Evolutionary conservation across 2,797 vertebrate genomes (phyloP).

Genomic region (Syngnathus rostellatus): DNA sequence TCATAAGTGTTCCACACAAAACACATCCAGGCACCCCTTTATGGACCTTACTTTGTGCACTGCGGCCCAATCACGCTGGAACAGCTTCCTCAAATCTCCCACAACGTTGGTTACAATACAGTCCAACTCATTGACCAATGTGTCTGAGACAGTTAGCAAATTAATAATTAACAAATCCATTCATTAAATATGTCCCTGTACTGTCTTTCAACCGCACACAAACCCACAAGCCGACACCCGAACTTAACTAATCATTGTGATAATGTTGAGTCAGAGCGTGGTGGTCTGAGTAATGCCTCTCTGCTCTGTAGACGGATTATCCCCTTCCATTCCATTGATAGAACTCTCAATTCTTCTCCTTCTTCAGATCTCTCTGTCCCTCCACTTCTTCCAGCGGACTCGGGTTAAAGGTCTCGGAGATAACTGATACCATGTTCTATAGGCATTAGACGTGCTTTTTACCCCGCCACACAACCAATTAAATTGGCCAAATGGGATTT

Average conservation of each 20-base stretch:
- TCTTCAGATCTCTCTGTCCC: constrained; percentile 38
- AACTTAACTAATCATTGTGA: constrained; percentile 51
- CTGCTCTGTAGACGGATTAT: constrained; percentile 48
- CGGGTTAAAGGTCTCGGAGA: constrained; percentile 41
- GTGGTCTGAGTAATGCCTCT: constrained; percentile 44
- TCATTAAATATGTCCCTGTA: neutral
- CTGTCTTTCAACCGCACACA: constrained; percentile 9
- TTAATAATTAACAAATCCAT: neutral
- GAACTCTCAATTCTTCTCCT: constrained; percentile 22
- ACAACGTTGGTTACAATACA: neutral
- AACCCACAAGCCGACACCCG: constrained; percentile 34
- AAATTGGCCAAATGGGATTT: constrained; percentile 8
- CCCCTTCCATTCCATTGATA: constrained; percentile 32
- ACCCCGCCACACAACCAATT: constrained; percentile 3
- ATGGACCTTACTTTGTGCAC: neutral
- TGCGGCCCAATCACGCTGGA: neutral
- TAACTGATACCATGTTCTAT: constrained; percentile 25
- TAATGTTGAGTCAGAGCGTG: constrained; percentile 40
- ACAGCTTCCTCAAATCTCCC: neutral
- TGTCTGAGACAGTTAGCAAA: neutral
- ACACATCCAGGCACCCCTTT: neutral
- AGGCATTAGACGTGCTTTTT: constrained; percentile 25
- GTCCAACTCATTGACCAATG: neutral
- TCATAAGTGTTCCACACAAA: neutral
- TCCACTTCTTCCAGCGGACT: constrained; percentile 30